Percentiles rank a stretch among this genome's conserved stretches.
Evolutionary conservation across 2,888 invertebrate genomes (phyloP).

Genomic region (Andrena hattorfiana): DNA sequence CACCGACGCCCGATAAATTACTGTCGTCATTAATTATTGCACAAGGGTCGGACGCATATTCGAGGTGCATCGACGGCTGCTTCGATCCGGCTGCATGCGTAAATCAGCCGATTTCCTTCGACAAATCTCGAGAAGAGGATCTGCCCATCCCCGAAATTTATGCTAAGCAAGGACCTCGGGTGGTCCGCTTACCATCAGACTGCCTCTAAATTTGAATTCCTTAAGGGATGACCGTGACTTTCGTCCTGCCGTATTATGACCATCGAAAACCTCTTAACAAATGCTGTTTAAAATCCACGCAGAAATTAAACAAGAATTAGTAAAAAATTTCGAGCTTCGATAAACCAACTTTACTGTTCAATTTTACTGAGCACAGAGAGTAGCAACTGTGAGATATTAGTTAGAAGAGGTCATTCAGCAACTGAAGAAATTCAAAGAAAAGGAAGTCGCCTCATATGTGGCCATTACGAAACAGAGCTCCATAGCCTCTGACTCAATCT

Average conservation of each 20-base stretch:
- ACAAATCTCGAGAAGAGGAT: constrained; percentile 43
- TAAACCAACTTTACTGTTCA: too few species aligned
- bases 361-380: too few species aligned
- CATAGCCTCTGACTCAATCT: constrained; percentile 21
- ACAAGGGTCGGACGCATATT: constrained; percentile 35
- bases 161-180: constrained; percentile 58
- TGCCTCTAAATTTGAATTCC: constrained; percentile 54
- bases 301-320: too few species aligned
- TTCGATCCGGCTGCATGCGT: constrained; percentile 46
- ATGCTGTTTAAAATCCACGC: too few species aligned
- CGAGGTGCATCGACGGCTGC: constrained; percentile 8
- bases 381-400: too few species aligned
- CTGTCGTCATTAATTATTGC: constrained; percentile 33
- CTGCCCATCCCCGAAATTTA: constrained; percentile 59
- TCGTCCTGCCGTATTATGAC: constrained; percentile 23
- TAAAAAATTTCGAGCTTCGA: not conserved
- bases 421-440: too few species aligned
- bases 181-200: constrained; percentile 51
- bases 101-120: constrained; percentile 58
- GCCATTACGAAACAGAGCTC: not conserved
- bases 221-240: constrained; percentile 54
- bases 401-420: too few species aligned
- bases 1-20: constrained; percentile 22
- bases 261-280: not conserved
- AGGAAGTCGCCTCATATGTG: not conserved